Percentiles rank a stretch among this genome's conserved stretches.
phyloP scores from a whole-genome alignment of 1,140 invertebrate species.

The Fragariocoptes setiger region DNA sequence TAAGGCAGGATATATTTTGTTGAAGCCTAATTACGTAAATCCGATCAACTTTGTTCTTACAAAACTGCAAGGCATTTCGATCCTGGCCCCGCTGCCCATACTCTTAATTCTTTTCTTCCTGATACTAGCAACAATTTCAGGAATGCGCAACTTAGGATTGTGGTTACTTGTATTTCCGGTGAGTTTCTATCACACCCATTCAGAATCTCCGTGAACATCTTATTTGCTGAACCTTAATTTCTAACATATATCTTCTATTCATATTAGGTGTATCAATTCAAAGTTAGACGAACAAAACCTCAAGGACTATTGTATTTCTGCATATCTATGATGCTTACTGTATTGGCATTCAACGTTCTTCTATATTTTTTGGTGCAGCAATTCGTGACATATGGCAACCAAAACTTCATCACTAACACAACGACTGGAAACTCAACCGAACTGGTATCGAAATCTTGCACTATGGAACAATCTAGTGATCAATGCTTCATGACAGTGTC shows the following conservation, averaged over 20 bases:
- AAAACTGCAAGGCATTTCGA: slow-evolving; percentile 18
- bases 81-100: slow-evolving; percentile 20
- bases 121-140: slow-evolving; percentile 20
- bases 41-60: slow-evolving; percentile 19
- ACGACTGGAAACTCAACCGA: background rate
- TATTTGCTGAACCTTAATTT: slow-evolving; percentile 2
- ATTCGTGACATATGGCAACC: slow-evolving; percentile 19
- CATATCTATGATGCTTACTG: slow-evolving; percentile 19
- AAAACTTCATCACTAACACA: slow-evolving; percentile 9
- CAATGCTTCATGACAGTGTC: slow-evolving; percentile 17
- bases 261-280: slow-evolving; percentile 11
- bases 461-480: slow-evolving; percentile 11
- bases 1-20: slow-evolving; percentile 17
- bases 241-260: slow-evolving; percentile 2
- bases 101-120: slow-evolving; percentile 16
- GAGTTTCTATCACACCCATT: slow-evolving; percentile 1
- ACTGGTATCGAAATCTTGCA: background rate
- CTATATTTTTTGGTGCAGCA: slow-evolving; percentile 19
- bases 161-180: slow-evolving; percentile 20
- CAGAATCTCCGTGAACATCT: too few relatives aligned
- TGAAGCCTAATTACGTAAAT: slow-evolving; percentile 16
- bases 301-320: slow-evolving; percentile 19
- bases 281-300: slow-evolving; percentile 14
- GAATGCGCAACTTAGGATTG: slow-evolving; percentile 18
- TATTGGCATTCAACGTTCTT: slow-evolving; percentile 19